phyloP scores from a whole-genome alignment of 2,888 invertebrate genomes.

The Heliconius sara region DNA sequence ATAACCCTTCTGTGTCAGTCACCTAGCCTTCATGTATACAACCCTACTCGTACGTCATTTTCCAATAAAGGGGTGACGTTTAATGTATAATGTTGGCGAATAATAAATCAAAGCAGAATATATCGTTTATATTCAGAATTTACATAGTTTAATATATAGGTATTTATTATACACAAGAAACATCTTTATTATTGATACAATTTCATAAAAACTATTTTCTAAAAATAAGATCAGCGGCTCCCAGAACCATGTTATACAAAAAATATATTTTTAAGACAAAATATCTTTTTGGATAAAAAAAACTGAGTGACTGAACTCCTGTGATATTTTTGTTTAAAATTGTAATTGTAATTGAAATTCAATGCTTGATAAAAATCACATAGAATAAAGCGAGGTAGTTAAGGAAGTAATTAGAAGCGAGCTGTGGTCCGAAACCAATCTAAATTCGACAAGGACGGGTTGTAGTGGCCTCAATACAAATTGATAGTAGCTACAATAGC shows the following conservation, averaged over 20 bases:
- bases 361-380: not conserved
- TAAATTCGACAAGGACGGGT: slow-evolving; percentile 31
- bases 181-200: not conserved
- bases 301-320: not conserved
- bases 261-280: too few species aligned
- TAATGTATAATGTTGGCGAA: slow-evolving; percentile 20
- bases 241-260: not conserved
- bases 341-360: not conserved
- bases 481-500: slow-evolving; percentile 17
- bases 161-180: not conserved
- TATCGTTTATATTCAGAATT: not conserved
- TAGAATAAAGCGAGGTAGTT: not conserved
- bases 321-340: not conserved
- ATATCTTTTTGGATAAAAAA: too few species aligned
- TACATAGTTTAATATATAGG: not conserved
- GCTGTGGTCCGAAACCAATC: slow-evolving; percentile 33
- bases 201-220: not conserved
- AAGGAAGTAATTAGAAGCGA: slow-evolving; percentile 34
- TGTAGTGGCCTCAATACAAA: slow-evolving; percentile 21
- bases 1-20: slow-evolving; percentile 61
- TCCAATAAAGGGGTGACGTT: slow-evolving; percentile 31
- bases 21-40: slow-evolving; percentile 52
- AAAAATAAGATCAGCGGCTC: not conserved
- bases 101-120: slow-evolving; percentile 11
- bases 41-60: slow-evolving; percentile 54